Conservation (phyloP, 2,797 vertebrate genomes). For the Meriones psammophilus region DNA sequence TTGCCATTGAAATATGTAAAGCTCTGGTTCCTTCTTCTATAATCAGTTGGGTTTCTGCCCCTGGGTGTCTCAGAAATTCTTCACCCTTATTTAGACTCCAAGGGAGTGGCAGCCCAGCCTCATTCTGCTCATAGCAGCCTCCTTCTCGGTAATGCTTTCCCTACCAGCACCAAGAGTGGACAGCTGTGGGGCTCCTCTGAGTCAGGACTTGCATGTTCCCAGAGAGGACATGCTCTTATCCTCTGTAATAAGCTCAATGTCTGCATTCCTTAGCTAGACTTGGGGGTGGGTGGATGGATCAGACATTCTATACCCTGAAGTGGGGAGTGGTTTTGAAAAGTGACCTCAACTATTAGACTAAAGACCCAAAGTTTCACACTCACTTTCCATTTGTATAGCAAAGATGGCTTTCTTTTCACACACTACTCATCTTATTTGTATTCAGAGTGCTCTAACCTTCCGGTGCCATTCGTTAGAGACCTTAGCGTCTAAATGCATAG, state of each 20-base stretch:
- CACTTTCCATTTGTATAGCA: not conserved
- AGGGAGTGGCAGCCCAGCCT: constrained; percentile 80
- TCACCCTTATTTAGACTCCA: constrained; percentile 74
- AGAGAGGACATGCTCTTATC: constrained; percentile 36
- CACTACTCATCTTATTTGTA: not conserved
- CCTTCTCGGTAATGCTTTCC: not conserved
- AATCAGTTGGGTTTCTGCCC: constrained; percentile 63
- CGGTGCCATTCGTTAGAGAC: constrained; percentile 36
- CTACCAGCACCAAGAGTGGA: not conserved
- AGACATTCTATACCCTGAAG: constrained; percentile 56
- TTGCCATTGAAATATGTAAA: constrained; percentile 45
- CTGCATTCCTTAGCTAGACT: constrained; percentile 62
- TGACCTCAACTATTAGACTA: constrained; percentile 51
- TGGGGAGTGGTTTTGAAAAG: constrained; percentile 72
- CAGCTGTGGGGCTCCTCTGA: constrained; percentile 73
- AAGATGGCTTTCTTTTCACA: constrained; percentile 14
- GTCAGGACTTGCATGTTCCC: not conserved
- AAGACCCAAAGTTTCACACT: not conserved
- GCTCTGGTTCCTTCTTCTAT: constrained; percentile 64
- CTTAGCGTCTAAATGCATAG: constrained; percentile 34
- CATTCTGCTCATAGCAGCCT: constrained; percentile 77
- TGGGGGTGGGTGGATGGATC: not conserved
- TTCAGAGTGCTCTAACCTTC: constrained; percentile 53
- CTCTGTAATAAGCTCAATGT: constrained; percentile 36
- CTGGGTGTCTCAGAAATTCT: constrained; percentile 71